phyloP scores from a whole-genome alignment of 2,113 vertebrate genomes.

The Tenrec ecaudatus region DNA sequence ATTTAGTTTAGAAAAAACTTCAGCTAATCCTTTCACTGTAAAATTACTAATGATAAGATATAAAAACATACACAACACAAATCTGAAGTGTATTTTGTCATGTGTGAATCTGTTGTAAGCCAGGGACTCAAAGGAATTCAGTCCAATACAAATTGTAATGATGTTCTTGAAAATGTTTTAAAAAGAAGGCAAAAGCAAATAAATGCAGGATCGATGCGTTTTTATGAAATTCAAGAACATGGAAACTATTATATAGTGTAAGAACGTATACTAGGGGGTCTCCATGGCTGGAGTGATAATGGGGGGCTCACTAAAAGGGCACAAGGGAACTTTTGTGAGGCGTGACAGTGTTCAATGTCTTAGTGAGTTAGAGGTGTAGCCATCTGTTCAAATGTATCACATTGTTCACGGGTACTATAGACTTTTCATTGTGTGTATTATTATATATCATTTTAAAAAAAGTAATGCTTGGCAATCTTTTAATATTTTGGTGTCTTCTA shows the following conservation, averaged over 20 bases:
- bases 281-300: not conserved
- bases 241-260: not conserved
- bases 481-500: conserved; percentile 4
- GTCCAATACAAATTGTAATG: not conserved
- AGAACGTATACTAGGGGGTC: not conserved
- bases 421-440: not conserved
- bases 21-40: not conserved
- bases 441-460: conserved; percentile 15
- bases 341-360: not conserved
- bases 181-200: conserved; percentile 31
- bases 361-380: not conserved
- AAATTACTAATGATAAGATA: not conserved
- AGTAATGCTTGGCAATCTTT: conserved; percentile 19
- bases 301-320: not conserved
- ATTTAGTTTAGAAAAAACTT: no score
- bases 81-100: not conserved
- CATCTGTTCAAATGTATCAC: not conserved
- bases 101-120: not conserved
- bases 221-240: conserved; percentile 6
- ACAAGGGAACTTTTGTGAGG: not conserved
- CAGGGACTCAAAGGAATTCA: not conserved
- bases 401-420: not conserved
- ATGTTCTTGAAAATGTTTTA: not conserved
- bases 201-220: not conserved
- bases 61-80: not conserved